phyloP scores from a whole-genome alignment of 35 echinoderm and acorn worm species.

The Eucidaris tribuloides region DNA sequence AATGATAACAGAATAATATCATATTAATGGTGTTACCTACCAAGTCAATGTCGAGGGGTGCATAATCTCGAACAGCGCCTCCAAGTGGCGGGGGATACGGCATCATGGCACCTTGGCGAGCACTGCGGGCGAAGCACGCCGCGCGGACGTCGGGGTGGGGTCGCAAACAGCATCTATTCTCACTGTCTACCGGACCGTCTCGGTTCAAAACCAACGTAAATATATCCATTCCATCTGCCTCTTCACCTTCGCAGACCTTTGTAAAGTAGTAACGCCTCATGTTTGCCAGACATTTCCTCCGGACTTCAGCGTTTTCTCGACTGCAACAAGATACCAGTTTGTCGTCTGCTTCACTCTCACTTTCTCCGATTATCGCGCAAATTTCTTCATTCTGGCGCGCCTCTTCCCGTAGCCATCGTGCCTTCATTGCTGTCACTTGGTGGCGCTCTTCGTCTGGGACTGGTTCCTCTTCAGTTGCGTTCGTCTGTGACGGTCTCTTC shows the following conservation, averaged over 20 bases:
- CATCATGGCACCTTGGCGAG: neutral
- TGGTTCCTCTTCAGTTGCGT: neutral
- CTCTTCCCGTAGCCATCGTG: neutral
- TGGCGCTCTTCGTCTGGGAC: neutral
- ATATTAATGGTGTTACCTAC: no score
- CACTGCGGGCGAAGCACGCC: neutral
- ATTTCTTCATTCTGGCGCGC: neutral
- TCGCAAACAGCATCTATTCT: constrained; percentile 5
- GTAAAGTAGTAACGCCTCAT: neutral
- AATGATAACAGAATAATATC: no score
- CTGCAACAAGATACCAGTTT: neutral
- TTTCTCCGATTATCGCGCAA: neutral
- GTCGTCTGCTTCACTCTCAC: neutral
- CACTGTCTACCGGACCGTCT: neutral
- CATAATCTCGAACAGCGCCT: no score
- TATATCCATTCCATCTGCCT: neutral
- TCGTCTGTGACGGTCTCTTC: neutral
- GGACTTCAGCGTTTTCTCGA: neutral
- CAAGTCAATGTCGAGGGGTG: no score
- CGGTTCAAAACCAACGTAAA: neutral
- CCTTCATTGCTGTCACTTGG: no score
- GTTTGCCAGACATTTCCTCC: neutral
- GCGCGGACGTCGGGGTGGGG: neutral
- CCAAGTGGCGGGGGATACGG: neutral
- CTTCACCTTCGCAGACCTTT: neutral